phyloP scores from a whole-genome alignment of 23 tunicate species.

The Trididemnum clinides region DNA sequence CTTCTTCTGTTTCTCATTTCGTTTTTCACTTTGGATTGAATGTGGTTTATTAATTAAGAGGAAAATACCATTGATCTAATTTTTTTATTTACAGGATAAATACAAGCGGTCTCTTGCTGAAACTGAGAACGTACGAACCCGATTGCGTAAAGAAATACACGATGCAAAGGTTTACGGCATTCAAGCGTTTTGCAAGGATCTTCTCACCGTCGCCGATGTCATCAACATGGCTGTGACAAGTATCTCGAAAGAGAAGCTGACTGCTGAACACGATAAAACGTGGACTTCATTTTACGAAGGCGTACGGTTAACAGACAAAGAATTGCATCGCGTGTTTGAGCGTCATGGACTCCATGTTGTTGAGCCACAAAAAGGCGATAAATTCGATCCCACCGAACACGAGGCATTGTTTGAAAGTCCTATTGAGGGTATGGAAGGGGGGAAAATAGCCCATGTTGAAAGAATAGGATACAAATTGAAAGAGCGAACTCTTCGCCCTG shows the following conservation, averaged over 20 bases:
- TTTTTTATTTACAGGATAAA: constrained; percentile 58
- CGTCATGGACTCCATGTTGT: constrained; percentile 63
- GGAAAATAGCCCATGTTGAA: constrained; percentile 67
- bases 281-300: constrained; percentile 84
- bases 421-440: constrained; percentile 60
- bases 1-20: no score
- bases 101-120: constrained; percentile 86
- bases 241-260: constrained; percentile 53
- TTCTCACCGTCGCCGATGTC: constrained; percentile 85
- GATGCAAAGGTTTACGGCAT: constrained; percentile 82
- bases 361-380: constrained; percentile 73
- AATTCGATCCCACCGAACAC: constrained; percentile 86
- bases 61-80: no score
- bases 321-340: constrained; percentile 81
- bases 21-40: no score
- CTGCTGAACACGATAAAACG: constrained; percentile 3
- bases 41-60: no score
- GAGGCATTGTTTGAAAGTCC: constrained; percentile 91
- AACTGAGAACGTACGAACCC: constrained; percentile 82
- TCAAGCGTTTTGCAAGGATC: constrained; percentile 90
- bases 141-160: constrained; percentile 69
- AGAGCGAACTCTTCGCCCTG: constrained; percentile 78
- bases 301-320: constrained; percentile 74
- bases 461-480: constrained; percentile 77
- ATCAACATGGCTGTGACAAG: constrained; percentile 66